phyloP scores from a whole-genome alignment of 2,888 invertebrate genomes.

The Pheosia gnoma region DNA sequence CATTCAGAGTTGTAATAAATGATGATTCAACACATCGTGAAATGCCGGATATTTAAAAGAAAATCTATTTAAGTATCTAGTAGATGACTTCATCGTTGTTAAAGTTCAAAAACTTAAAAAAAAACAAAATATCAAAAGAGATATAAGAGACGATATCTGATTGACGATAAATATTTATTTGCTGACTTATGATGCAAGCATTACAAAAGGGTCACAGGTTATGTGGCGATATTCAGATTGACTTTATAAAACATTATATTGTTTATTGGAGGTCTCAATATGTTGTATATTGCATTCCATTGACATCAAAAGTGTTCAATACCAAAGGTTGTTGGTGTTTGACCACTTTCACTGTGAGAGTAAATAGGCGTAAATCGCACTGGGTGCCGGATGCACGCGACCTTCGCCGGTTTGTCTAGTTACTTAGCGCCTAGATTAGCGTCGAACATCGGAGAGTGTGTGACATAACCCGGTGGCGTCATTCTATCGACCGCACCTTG shows the following conservation, averaged over 20 bases:
- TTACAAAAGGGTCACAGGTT: not conserved
- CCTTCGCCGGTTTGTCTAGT: constrained; percentile 67
- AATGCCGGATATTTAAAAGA: constrained; percentile 21
- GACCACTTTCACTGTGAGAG: constrained; percentile 56
- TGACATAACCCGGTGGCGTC: constrained; percentile 78
- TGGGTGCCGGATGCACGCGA: constrained; percentile 67
- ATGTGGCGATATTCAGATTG: not conserved
- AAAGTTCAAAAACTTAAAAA: constrained; percentile 29
- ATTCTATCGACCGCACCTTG: constrained; percentile 66
- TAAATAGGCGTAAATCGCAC: constrained; percentile 21
- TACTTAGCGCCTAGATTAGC: constrained; percentile 71
- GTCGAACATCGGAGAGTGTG: constrained; percentile 61
- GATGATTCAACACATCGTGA: constrained; percentile 13
- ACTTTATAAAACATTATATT: not conserved
- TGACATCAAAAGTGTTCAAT: constrained; percentile 49
- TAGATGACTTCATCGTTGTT: constrained; percentile 24
- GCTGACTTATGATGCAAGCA: constrained; percentile 7
- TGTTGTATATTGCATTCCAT: constrained; percentile 24
- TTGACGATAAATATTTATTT: constrained; percentile 7
- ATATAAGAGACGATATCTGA: constrained; percentile 9
- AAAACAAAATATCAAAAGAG: constrained; percentile 7
- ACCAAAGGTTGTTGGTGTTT: constrained; percentile 42
- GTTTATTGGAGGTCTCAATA: not conserved
- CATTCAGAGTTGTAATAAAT: not conserved
- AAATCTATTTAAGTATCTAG: constrained; percentile 15